phyloP scores from a whole-genome alignment of 1,140 invertebrate species.

The Sitobion miscanthi region DNA sequence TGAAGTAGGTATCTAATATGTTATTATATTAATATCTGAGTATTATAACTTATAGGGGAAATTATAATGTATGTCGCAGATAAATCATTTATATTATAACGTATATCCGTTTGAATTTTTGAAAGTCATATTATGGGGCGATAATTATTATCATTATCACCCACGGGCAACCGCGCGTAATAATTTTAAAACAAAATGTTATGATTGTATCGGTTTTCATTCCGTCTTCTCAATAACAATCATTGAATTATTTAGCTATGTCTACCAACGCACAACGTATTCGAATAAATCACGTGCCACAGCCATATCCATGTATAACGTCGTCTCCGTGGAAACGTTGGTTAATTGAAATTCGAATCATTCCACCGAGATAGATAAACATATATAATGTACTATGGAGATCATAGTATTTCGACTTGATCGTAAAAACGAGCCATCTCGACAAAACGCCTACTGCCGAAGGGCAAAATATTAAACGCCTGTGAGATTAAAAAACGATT shows the following conservation, averaged over 20 bases:
- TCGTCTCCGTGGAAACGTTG: not conserved
- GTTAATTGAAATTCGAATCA: not conserved
- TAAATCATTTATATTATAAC: not conserved
- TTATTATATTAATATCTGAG: not conserved
- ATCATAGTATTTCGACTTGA: not conserved
- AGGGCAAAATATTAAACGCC: not conserved
- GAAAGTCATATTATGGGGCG: not conserved
- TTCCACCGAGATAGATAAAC: not conserved
- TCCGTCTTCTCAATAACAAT: not conserved
- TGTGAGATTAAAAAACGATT: not conserved
- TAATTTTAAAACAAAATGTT: not conserved
- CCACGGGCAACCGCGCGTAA: not conserved
- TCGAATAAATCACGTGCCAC: not conserved
- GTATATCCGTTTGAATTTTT: not conserved
- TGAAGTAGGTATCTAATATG: not conserved
- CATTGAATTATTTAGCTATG: not conserved
- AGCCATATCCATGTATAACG: not conserved
- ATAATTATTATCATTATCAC: slow-evolving; percentile 1
- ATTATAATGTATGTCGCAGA: not conserved
- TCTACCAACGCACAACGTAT: not conserved
- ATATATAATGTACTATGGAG: not conserved
- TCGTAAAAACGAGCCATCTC: not conserved
- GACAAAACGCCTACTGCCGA: not conserved
- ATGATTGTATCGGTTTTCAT: not conserved
- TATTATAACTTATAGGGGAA: not conserved